Conservation (phyloP, 2,888 invertebrate species). For the Ochropacha duplaris region DNA sequence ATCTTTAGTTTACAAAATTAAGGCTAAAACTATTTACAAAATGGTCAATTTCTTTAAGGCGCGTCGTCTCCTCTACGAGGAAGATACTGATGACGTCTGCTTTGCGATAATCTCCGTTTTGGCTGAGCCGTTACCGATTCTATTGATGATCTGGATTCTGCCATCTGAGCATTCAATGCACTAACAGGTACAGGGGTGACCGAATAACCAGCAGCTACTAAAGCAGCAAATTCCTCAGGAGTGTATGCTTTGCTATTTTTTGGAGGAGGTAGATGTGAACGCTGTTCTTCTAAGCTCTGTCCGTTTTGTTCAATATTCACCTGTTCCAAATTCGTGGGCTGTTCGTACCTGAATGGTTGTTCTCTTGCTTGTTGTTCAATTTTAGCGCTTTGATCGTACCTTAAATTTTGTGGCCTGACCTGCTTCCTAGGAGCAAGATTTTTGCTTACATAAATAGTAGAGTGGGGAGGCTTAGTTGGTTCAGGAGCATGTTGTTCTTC, state of each 20-base stretch:
- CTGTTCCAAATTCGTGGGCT: constrained; percentile 37
- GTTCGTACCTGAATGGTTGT: constrained; percentile 9
- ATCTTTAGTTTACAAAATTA: constrained; percentile 58
- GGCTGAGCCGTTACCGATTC: constrained; percentile 48
- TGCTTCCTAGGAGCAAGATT: constrained; percentile 64
- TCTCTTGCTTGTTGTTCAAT: constrained; percentile 34
- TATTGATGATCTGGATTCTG: constrained; percentile 66
- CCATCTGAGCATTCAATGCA: constrained; percentile 50
- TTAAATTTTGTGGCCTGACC: constrained; percentile 41
- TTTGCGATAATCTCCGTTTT: constrained; percentile 46
- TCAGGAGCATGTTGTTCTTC: constrained; percentile 55
- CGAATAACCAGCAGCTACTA: constrained; percentile 76
- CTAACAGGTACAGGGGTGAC: constrained; percentile 77
- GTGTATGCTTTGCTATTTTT: constrained; percentile 79
- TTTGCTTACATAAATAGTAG: constrained; percentile 72
- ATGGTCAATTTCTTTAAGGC: constrained; percentile 56
- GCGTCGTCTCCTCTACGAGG: constrained; percentile 75
- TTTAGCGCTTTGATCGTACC: constrained; percentile 36
- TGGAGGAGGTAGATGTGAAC: constrained; percentile 74
- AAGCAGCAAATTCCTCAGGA: constrained; percentile 76
- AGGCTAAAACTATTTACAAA: constrained; percentile 62
- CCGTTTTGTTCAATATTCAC: constrained; percentile 55
- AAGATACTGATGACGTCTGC: constrained; percentile 70
- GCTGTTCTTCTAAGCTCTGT: constrained; percentile 63
- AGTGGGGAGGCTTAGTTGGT: constrained; percentile 65